Evolutionary conservation across 1,140 invertebrate genomes (phyloP).

Genomic region (Bicyclus anynana): DNA sequence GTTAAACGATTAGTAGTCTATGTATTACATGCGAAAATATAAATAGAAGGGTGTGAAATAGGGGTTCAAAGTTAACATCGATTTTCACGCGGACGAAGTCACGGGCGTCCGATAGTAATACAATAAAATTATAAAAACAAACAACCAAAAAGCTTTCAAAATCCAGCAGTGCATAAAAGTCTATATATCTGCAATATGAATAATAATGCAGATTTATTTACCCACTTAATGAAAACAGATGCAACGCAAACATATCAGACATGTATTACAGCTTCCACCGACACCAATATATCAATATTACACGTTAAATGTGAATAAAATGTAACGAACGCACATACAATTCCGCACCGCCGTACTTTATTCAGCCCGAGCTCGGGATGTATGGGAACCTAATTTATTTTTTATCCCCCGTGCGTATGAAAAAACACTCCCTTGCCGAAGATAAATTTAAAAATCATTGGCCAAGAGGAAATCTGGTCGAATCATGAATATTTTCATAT

Average conservation of each 20-base stretch:
- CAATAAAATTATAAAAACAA: too few species aligned
- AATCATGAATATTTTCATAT: constrained; percentile 45
- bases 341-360: constrained; percentile 32
- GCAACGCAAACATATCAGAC: not conserved
- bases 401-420: constrained; percentile 34
- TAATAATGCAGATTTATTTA: too few species aligned
- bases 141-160: too few species aligned
- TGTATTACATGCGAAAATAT: too few species aligned
- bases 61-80: too few species aligned
- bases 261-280: not conserved
- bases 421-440: constrained; percentile 33
- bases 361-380: constrained; percentile 29
- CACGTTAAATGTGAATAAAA: constrained; percentile 8
- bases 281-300: constrained; percentile 9
- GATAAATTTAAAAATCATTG: constrained; percentile 49
- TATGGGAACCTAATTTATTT: constrained; percentile 43
- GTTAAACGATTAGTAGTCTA: too few species aligned
- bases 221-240: not conserved
- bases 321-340: constrained; percentile 25
- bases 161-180: not conserved
- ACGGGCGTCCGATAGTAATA: too few species aligned
- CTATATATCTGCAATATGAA: too few species aligned
- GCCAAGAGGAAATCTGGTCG: constrained; percentile 33
- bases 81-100: too few species aligned
- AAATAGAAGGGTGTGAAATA: too few species aligned